These are phyloP conservation scores for Anthonomus grandis DNA, from an alignment of 1,140 invertebrate species.

Conservation along the genomic window DNA sequence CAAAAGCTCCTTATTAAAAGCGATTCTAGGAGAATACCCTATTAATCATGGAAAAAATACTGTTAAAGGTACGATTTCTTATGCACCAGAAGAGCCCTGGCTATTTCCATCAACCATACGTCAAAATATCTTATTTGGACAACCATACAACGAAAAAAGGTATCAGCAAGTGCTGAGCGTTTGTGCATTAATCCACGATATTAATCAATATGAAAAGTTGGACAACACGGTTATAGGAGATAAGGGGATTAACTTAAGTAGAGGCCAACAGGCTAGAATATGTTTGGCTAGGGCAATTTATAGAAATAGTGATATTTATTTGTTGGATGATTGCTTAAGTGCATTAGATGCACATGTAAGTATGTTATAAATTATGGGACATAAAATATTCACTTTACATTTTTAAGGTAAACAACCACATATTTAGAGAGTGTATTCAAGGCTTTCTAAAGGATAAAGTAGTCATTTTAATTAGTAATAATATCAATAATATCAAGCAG, in stretches of 20 bases:
- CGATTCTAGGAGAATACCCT: conserved; percentile 71
- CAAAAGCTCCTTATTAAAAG: conserved; percentile 64
- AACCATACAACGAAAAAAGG: conserved; percentile 46
- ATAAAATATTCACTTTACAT: no score
- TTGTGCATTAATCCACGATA: conserved; percentile 35
- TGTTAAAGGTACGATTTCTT: conserved; percentile 69
- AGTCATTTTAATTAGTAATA: conserved; percentile 74
- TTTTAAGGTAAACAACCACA: conserved; percentile 18
- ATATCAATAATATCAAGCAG: conserved; percentile 47
- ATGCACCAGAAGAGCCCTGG: conserved; percentile 79
- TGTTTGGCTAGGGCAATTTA: conserved; percentile 83
- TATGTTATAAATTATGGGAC: no score
- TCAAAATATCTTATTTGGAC: conserved; percentile 67
- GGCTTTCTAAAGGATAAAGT: conserved; percentile 49
- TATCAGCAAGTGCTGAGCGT: conserved; percentile 55
- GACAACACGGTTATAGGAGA: conserved; percentile 81
- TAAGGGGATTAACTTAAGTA: conserved; percentile 72
- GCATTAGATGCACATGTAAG: conserved; percentile 80
- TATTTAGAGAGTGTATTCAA: conserved; percentile 38
- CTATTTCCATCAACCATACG: conserved; percentile 59
- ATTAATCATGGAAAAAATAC: conserved; percentile 57
- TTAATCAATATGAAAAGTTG: conserved; percentile 46
- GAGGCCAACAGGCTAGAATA: conserved; percentile 87
- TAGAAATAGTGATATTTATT: conserved; percentile 71
- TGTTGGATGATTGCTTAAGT: conserved; percentile 81